Conservation (phyloP, 1,140 invertebrate genomes). For the Dinothrombium tinctorium region DNA sequence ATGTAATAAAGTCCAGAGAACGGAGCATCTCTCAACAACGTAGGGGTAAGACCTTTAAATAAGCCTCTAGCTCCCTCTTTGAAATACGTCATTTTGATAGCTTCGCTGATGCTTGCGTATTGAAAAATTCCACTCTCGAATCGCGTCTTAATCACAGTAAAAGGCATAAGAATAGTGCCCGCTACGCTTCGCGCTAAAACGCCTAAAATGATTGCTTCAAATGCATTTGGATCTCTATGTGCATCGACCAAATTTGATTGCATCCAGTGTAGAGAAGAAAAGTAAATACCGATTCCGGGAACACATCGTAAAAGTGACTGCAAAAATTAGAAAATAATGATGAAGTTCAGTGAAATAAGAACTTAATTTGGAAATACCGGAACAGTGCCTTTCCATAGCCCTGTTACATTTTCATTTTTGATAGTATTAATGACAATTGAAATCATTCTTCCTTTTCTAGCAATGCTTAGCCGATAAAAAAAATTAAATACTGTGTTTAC, state of each 20-base stretch:
- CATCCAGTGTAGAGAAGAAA: conserved; percentile 49
- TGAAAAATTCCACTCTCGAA: conserved; percentile 62
- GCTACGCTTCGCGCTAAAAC: conserved; percentile 50
- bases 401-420: conserved; percentile 42
- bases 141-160: conserved; percentile 73
- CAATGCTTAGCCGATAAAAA: neutral
- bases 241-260: conserved; percentile 21
- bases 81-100: conserved; percentile 43
- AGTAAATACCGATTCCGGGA: conserved; percentile 66
- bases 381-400: conserved; percentile 61
- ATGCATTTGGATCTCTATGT: conserved; percentile 26
- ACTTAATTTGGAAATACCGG: conserved; percentile 34
- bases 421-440: conserved; percentile 35
- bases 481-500: no score
- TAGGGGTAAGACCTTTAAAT: conserved; percentile 56
- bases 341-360: neutral
- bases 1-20: conserved; percentile 80
- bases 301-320: conserved; percentile 58
- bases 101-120: conserved; percentile 44
- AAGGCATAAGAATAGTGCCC: conserved; percentile 56
- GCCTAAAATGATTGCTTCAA: conserved; percentile 49
- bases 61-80: conserved; percentile 50
- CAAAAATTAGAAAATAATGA: neutral
- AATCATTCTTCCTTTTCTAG: conserved; percentile 33
- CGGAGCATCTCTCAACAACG: conserved; percentile 61